Evolutionary conservation across 2,888 invertebrate genomes (phyloP), one percentile per base, ranked within the genome.

Genomic region (Caenorhabditis parvicauda): DNA sequence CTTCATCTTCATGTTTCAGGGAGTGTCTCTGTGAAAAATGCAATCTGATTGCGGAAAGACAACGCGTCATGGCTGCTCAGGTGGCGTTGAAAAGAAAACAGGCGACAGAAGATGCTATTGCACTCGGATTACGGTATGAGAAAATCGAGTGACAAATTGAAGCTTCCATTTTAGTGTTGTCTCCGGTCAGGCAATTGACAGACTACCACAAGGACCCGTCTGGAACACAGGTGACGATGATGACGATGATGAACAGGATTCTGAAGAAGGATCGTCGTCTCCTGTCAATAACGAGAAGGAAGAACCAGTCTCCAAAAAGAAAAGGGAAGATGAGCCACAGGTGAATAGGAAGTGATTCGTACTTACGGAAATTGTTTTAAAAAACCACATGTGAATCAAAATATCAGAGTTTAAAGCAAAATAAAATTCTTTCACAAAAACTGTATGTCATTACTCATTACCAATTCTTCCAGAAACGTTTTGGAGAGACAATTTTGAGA

Each of bases 21-120:
- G 95, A 96, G 85, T 96, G 96, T 85, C 89, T 90, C 67, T 96
- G 93, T 84, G 93, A 94, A 58, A 96, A 96, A 85, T 96, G 95
- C 85, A 95, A 93, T 22, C 87, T 96, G 67, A 96, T 96, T 71
- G 95, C 95, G 1, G 95, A 96, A 85, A 84, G 95, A 60, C 95
- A 96, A 84, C 86, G 95, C 38, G 95, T 96, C 58, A 96, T 96
- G 95, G 95, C 95, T 17, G 95, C 95, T 50, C 91, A 92, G 87
- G 79, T 79, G 3, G 79, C 79, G 21, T 51, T 79, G 45, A 79
- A 79, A 55, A 43, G 79, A 44, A 70, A 76, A 64, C 79, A 79
- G 53, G 79, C 79, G 9, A 77, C 79, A 4, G 79, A 79, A 58
- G 79, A 79, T 45, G 80, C 79, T 4, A 76, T 79, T 53, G 79